phyloP scores from a whole-genome alignment of 2,797 vertebrate species.

The Phaenicophaeus curvirostris region DNA sequence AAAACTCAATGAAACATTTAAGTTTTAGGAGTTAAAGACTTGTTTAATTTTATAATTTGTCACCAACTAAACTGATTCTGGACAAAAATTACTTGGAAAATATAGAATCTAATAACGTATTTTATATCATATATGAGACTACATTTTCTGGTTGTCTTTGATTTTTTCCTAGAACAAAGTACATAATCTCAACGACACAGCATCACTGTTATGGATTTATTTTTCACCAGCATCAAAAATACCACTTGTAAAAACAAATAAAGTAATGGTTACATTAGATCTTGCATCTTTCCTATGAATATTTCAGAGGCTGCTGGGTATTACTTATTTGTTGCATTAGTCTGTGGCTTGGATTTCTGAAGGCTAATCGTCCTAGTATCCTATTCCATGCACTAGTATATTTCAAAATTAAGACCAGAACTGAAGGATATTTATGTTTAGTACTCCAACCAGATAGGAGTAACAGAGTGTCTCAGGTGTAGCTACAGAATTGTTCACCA shows the following conservation, averaged over 20 bases:
- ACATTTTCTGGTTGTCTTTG: background rate
- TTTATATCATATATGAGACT: background rate
- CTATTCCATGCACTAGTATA: background rate
- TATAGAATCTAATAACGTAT: background rate
- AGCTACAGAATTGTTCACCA: background rate
- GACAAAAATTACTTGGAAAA: background rate
- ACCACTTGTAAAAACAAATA: background rate
- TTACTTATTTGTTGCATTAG: background rate
- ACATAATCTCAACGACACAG: background rate
- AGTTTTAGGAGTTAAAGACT: background rate
- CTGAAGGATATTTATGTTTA: background rate
- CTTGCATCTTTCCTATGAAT: background rate
- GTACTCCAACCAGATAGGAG: background rate
- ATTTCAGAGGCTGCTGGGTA: constrained; percentile 37
- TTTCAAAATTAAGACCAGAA: background rate
- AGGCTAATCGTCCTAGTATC: background rate
- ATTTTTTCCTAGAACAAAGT: background rate
- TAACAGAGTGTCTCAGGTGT: background rate
- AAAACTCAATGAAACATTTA: background rate
- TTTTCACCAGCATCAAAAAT: constrained; percentile 26
- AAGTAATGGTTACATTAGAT: background rate
- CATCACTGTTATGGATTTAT: background rate
- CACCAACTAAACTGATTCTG: background rate
- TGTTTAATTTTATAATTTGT: background rate
- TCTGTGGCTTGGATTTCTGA: background rate